Base-by-base conservation (phyloP, 2,113 vertebrate genomes). In the Cranoglanis bouderius region DNA sequence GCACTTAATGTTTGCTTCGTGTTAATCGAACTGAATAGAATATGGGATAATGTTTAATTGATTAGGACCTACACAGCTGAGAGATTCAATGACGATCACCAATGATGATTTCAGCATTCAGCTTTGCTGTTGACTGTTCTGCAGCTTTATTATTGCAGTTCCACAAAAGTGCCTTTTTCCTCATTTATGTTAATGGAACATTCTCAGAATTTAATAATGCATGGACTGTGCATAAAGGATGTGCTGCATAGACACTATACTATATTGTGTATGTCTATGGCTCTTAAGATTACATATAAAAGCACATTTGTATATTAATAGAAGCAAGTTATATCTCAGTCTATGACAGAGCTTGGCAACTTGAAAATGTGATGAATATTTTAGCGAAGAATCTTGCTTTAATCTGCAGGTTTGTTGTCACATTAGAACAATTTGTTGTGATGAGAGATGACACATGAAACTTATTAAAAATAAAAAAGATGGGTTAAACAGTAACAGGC, bases 1-100 rank as follows among this genome's bases (percentile, higher is more conserved):
- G 49, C 32, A 83, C 85, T 90, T 55, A 82, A 81, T 24, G 2
- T 82, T 55, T 55, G 57, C 24, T n/a, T 82, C 16, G 55, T 88
- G 65, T 88, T 55, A 82, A 70, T 74, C 46, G 51, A 88, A 72
- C 38, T 57, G 80, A 88, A 88, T n/a, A 88, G 43, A 51, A 70
- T 32, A 24, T 67, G 65, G 85, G 86, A 88, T 38, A 82, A 75
- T 70, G 57, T 87, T 87, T 85, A 87, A 90, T 91, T 85, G 90
- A 91, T 92, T 86, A 86, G 85, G 59, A n/a, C 35, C 86, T 46
- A 59, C 72, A 75, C 89, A 87, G 84, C 84, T 70, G 65, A 85
- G 46, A 89, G 84, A 89, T 90, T 87, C 80, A 38, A 77, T 85
- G 51, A 59, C 85, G 46, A 74, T 88, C 86, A 89, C 90, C 88